Conservation (phyloP, 2,888 invertebrate genomes). For the Brenthis ino region DNA sequence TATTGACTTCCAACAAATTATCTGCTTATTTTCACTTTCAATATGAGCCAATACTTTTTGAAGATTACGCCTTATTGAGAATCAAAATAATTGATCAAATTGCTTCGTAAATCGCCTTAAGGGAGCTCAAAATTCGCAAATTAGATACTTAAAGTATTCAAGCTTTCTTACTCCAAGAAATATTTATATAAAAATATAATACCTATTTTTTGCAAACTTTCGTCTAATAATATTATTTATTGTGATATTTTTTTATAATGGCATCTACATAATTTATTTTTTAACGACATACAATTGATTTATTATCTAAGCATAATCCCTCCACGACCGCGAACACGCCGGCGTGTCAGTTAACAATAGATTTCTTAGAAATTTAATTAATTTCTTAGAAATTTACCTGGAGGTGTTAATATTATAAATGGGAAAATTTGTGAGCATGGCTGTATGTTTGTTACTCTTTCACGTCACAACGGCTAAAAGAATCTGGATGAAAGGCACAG, state of each 20-base stretch:
- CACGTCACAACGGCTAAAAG: no score
- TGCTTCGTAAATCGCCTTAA: constrained; percentile 68
- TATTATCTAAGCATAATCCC: no score
- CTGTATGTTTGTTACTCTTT: no score
- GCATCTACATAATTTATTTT: no score
- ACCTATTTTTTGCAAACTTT: neutral
- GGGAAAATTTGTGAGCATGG: no score
- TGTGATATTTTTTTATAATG: constrained; percentile 2
- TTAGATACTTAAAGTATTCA: constrained; percentile 70
- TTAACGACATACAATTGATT: no score
- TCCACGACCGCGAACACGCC: no score
- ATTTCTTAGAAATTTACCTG: no score
- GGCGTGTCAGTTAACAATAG: no score
- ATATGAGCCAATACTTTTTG: constrained; percentile 53
- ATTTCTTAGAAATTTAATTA: no score
- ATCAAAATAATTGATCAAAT: constrained; percentile 73
- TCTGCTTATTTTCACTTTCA: constrained; percentile 66
- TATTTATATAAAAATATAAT: constrained; percentile 5
- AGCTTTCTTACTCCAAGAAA: constrained; percentile 28
- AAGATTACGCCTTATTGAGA: constrained; percentile 67
- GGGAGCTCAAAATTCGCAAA: constrained; percentile 62
- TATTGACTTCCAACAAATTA: constrained; percentile 58
- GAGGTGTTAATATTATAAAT: no score
- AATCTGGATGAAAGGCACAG: no score
- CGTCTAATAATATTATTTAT: neutral